A percentile compares a stretch with the other conserved stretches of the same genome.
These are phyloP conservation scores for Mesoclemmys tuberculata DNA, from an alignment of 2,113 vertebrate species.

Conservation along the genomic window DNA sequence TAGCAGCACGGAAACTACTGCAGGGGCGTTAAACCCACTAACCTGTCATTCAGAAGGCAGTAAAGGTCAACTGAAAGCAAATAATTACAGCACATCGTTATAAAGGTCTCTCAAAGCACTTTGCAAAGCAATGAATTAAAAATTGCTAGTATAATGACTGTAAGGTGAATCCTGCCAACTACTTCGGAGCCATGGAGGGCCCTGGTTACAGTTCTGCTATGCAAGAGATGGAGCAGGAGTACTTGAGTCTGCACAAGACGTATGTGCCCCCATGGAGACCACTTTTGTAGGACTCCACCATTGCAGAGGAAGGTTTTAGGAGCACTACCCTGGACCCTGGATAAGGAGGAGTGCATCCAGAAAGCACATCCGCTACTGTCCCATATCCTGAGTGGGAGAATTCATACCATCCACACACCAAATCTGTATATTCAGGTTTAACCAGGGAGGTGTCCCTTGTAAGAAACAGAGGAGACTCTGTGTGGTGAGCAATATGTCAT, in stretches of 20 bases:
- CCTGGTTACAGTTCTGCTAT: background rate
- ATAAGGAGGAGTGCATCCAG: background rate
- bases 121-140: fast-evolving
- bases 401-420: background rate
- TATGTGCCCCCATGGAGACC: background rate
- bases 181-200: background rate
- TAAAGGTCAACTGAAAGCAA: background rate
- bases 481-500: background rate
- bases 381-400: background rate
- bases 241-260: background rate
- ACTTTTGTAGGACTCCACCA: background rate
- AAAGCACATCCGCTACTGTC: background rate
- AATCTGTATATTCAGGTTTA: background rate
- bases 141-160: background rate
- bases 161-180: background rate
- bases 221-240: background rate
- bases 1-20: background rate
- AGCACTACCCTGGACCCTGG: background rate
- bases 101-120: background rate
- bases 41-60: background rate
- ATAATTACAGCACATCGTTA: background rate
- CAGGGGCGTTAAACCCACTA: fast-evolving
- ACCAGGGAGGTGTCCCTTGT: background rate
- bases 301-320: background rate
- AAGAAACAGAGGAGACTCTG: background rate